Evolutionary conservation across 2,797 vertebrate genomes (phyloP).

Genomic region (Phyllotis vaccarum): DNA sequence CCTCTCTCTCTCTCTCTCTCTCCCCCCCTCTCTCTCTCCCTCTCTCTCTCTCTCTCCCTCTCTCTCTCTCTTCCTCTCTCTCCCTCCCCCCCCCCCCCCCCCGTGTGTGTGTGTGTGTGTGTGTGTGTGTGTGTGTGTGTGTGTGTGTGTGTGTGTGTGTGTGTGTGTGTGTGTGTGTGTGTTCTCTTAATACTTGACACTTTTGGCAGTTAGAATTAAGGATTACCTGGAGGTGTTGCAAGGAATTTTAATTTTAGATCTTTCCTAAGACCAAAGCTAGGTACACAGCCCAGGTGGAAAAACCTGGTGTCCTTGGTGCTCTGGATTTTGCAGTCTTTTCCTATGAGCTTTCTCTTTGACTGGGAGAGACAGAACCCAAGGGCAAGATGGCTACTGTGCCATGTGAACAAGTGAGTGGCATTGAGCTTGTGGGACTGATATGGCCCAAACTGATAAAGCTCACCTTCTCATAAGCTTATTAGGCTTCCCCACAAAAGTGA

Average conservation of each 20-base stretch:
- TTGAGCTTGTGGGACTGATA: neutral
- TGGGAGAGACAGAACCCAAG: slow-evolving; percentile 26
- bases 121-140: neutral
- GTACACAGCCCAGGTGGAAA: neutral
- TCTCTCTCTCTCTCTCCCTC: too few species aligned
- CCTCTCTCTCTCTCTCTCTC: too few species aligned
- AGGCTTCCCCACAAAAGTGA: neutral
- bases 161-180: neutral
- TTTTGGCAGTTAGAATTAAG: slow-evolving; percentile 50
- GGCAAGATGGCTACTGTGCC: slow-evolving; percentile 37
- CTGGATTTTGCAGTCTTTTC: slow-evolving; percentile 59
- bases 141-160: neutral
- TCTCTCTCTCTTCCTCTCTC: too few species aligned
- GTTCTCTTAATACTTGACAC: neutral
- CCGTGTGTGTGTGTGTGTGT: neutral
- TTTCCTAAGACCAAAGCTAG: slow-evolving; percentile 53
- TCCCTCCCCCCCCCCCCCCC: too few species aligned
- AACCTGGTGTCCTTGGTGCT: slow-evolving; percentile 3
- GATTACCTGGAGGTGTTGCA: slow-evolving; percentile 51
- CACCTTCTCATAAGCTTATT: slow-evolving; percentile 62
- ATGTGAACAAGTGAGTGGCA: slow-evolving; percentile 45
- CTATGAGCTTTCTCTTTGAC: slow-evolving; percentile 35
- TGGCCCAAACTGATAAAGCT: slow-evolving; percentile 6
- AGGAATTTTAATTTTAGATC: slow-evolving; percentile 53
- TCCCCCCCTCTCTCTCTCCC: too few species aligned